Conservation (phyloP, 1,140 invertebrate species). For the Caerostris darwini region DNA sequence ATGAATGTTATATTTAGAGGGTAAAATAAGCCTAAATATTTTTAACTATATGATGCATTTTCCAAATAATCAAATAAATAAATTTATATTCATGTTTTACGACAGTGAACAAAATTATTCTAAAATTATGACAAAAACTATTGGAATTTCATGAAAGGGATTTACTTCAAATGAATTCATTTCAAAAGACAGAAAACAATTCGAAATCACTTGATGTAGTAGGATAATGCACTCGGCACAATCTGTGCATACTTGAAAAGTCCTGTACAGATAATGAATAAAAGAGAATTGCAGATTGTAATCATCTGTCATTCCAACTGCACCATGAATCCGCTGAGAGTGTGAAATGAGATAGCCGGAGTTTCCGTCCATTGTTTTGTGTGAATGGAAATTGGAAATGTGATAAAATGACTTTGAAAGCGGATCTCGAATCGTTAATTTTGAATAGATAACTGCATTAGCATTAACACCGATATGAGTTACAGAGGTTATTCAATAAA, state of each 20-base stretch:
- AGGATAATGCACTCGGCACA: background rate
- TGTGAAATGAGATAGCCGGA: background rate
- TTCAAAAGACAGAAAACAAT: background rate
- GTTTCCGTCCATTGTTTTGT: background rate
- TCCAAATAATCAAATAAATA: no score
- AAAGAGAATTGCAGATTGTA: background rate
- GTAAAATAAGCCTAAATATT: no score
- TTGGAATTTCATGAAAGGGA: no score
- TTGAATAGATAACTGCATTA: background rate
- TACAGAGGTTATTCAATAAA: background rate
- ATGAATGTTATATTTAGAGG: no score
- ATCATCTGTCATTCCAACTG: background rate
- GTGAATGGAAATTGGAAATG: conserved; percentile 31
- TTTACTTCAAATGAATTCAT: no score
- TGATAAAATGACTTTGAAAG: conserved; percentile 5
- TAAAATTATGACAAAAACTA: no score
- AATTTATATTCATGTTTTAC: no score
- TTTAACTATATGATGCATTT: no score
- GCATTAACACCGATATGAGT: background rate
- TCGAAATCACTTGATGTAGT: background rate
- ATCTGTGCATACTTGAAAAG: background rate
- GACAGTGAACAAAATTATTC: no score
- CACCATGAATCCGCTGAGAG: background rate
- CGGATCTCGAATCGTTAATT: background rate
- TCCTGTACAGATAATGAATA: background rate